Evolutionary conservation across 2,888 invertebrate species (phyloP).

Genomic region (Bembecia ichneumoniformis): DNA sequence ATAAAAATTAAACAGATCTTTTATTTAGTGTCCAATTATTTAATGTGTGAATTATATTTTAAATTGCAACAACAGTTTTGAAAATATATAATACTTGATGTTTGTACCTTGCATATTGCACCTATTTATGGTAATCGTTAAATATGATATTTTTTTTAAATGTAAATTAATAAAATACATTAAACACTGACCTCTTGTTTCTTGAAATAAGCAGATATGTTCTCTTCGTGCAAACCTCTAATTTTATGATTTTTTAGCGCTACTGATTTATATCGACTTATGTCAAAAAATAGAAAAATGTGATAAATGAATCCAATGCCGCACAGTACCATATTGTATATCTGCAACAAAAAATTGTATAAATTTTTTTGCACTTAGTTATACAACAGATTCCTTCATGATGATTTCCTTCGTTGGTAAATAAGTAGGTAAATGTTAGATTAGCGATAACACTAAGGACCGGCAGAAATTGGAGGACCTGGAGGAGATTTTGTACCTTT

Average conservation of each 20-base stretch:
- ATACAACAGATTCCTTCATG: too few relatives aligned
- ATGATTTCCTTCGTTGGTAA: neutral
- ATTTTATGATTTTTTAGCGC: constrained; percentile 57
- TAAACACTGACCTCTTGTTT: constrained; percentile 53
- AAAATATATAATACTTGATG: too few relatives aligned
- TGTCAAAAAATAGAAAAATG: constrained; percentile 74
- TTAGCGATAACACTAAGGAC: neutral
- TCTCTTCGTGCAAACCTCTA: constrained; percentile 44
- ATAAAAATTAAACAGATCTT: neutral
- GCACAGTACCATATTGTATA: constrained; percentile 74
- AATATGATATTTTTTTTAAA: constrained; percentile 14
- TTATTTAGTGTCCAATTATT: neutral
- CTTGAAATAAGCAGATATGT: constrained; percentile 48
- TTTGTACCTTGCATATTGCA: too few relatives aligned
- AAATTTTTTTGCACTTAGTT: too few relatives aligned
- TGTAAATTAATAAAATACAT: neutral
- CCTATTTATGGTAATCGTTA: too few relatives aligned
- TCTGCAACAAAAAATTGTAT: constrained; percentile 49
- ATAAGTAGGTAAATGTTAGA: constrained; percentile 1
- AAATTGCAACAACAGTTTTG: too few relatives aligned
- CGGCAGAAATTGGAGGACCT: too few relatives aligned
- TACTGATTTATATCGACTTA: constrained; percentile 68
- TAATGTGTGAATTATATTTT: too few relatives aligned
- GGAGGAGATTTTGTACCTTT: too few relatives aligned
- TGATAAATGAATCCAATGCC: constrained; percentile 74